Conservation (phyloP, 2,113 vertebrate genomes). For the Psophia crepitans region DNA sequence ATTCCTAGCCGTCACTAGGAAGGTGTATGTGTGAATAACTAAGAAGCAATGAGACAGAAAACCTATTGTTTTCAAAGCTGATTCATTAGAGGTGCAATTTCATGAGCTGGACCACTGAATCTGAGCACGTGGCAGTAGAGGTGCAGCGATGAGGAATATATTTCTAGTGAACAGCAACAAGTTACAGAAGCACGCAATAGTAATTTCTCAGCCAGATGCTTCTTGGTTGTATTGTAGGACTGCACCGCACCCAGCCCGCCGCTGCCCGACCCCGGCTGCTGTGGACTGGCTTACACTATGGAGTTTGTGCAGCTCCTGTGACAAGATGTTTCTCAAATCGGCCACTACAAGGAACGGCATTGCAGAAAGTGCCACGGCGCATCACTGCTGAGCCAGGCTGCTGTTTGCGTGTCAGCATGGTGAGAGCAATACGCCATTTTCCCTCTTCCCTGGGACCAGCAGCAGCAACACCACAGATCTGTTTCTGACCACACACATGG, state of each 20-base stretch:
- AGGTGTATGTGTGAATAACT: background rate
- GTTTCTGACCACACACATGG: background rate
- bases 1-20: background rate
- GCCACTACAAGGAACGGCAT: background rate
- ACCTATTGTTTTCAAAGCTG: background rate
- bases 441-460: background rate
- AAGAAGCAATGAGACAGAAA: background rate
- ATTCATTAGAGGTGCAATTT: background rate
- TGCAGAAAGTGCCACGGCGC: background rate
- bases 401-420: background rate
- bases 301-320: background rate
- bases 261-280: rapidly evolving
- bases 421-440: background rate
- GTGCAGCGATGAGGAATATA: background rate
- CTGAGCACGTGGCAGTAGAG: background rate
- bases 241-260: background rate
- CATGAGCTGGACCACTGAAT: background rate
- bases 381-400: background rate
- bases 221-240: background rate
- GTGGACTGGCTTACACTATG: background rate
- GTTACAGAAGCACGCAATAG: background rate
- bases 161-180: background rate
- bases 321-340: background rate
- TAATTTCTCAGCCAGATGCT: background rate
- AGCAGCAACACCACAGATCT: background rate